phyloP scores from a whole-genome alignment of 2,797 vertebrate species.

The Enteromius unitaeniatus region DNA sequence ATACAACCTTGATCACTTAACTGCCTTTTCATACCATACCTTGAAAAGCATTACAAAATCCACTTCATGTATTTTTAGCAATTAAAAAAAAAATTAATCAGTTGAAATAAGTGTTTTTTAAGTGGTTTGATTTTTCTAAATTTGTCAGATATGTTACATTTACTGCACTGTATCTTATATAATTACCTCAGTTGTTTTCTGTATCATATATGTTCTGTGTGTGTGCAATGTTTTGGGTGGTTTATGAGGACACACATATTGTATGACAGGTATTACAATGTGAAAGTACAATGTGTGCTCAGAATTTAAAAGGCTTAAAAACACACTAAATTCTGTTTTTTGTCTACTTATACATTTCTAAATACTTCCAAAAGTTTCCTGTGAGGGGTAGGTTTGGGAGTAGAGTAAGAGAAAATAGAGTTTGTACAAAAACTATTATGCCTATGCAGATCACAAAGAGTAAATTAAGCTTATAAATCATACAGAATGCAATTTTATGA shows the following conservation, averaged over 20 bases:
- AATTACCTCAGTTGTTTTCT: background rate
- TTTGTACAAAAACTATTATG: background rate
- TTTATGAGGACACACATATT: background rate
- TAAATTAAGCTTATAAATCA: background rate
- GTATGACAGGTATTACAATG: background rate
- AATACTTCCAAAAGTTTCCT: background rate
- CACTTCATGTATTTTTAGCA: background rate
- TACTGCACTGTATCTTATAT: background rate
- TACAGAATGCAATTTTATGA: background rate
- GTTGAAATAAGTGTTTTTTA: background rate
- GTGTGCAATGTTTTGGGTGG: background rate
- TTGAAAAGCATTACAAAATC: background rate
- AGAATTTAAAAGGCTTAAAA: background rate
- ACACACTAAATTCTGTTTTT: background rate
- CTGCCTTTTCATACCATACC: background rate
- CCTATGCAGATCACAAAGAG: background rate
- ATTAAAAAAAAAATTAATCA: slow-evolving; percentile 3
- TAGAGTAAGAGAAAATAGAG: background rate
- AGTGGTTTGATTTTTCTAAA: background rate
- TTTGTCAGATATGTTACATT: background rate
- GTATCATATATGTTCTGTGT: background rate
- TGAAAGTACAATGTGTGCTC: background rate
- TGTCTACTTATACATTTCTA: too few relatives aligned
- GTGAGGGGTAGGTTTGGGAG: background rate
- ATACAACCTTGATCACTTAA: background rate